phyloP scores from a whole-genome alignment of 2,797 vertebrate species.

The Etheostoma nigrum region DNA sequence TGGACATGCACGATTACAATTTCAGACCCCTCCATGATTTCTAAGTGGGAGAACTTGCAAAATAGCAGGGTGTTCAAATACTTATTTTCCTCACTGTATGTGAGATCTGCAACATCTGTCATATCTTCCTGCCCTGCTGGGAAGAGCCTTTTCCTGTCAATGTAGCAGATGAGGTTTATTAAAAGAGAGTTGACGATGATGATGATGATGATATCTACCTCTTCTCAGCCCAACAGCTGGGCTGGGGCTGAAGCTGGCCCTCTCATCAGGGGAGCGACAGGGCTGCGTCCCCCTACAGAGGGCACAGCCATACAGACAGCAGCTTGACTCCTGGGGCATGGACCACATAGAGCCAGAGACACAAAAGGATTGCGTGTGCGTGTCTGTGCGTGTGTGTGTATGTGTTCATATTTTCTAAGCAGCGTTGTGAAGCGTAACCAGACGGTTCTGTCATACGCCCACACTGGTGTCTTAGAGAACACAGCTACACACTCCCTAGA shows the following conservation, averaged over 20 bases:
- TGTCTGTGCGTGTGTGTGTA: constrained; percentile 51
- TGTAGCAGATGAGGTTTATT: constrained; percentile 52
- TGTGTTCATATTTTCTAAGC: constrained; percentile 71
- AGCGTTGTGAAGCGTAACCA: constrained; percentile 80
- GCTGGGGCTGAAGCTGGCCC: constrained; percentile 48
- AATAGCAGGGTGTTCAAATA: too few relatives aligned
- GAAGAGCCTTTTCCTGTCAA: constrained; percentile 22
- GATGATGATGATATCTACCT: constrained; percentile 32
- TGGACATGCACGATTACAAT: too few relatives aligned
- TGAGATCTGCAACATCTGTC: constrained; percentile 47
- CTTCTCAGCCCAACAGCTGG: constrained; percentile 61
- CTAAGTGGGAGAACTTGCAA: too few relatives aligned
- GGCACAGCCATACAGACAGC: constrained; percentile 69
- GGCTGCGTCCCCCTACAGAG: constrained; percentile 52
- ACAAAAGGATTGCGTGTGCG: background rate
- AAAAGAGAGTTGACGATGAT: constrained; percentile 35
- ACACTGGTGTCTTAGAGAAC: constrained; percentile 77
- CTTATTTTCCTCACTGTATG: constrained; percentile 9
- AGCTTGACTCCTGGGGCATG: background rate
- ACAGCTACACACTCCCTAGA: constrained; percentile 73
- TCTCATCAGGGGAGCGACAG: constrained; percentile 47
- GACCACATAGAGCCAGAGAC: too few relatives aligned
- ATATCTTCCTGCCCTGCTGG: constrained; percentile 1
- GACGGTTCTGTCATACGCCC: constrained; percentile 81
- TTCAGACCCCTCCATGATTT: too few relatives aligned